Base-by-base conservation (phyloP, 2,113 vertebrate species). In the Danionella cerebrum region DNA sequence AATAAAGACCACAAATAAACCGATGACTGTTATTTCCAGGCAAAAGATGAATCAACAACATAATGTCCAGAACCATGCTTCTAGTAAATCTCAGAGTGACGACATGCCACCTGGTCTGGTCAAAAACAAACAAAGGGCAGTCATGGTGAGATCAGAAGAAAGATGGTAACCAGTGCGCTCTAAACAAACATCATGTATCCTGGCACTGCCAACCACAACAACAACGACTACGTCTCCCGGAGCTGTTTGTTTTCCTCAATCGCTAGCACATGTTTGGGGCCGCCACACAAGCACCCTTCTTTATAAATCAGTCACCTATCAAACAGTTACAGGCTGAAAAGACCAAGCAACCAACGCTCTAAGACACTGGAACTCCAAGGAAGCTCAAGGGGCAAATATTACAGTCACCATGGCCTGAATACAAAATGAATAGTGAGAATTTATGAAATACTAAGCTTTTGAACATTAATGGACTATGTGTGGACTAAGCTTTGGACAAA, bases 161-260 rank as follows among this genome's bases (percentile, higher is more conserved):
- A 29, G 31, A 57, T 36, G 18, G 14, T 51, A 57, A 41, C 63
- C 38, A 7, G 27, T 47, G 55, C 38, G 65, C 48, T 39, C 31
- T 16, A 68, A 52, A 67, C 22, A 67, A 73, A 67, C 39, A 58
- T 48, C 18, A 47, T 21, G 25, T 41, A 47, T 31, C 39, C 38
- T 67, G 14, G 33, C 47, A 47, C 31, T 38, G 65, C 48, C 65
- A 55, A 39, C 60, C 57, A 47, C n/a, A 39, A 63, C 47, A 29
- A n/a, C n/a, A 38, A 44, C 12, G 8, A 12, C 18, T 21, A 33
- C 42, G 27, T 24, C 9, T 59, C 25, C 52, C 31, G 6, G 18
- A 14, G 36, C 35, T 59, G 35, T 59, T 57, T 21, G 54, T 0
- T 11, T 65, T 63, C 21, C 42, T 24, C 39, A 47, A 25, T 12